phyloP scores from a whole-genome alignment of 2,113 vertebrate species.

The Odontesthes bonariensis region DNA sequence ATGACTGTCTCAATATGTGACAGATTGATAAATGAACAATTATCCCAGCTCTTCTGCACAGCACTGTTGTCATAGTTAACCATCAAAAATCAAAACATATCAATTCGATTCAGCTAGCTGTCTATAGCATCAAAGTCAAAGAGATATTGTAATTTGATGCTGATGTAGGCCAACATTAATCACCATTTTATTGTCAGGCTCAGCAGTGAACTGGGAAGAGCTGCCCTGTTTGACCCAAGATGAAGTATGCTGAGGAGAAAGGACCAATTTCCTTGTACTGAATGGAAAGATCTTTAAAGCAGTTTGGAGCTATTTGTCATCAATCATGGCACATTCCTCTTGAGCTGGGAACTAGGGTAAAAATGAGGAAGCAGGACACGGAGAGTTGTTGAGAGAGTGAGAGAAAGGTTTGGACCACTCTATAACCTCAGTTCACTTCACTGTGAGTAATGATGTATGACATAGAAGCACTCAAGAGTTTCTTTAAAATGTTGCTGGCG shows the following conservation, averaged over 20 bases:
- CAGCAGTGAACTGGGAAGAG: conserved; percentile 67
- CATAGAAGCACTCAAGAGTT: conserved; percentile 90
- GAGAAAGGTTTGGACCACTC: conserved; percentile 84
- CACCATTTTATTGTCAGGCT: conserved; percentile 78
- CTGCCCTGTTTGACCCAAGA: conserved; percentile 76
- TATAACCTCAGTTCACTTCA: conserved; percentile 89
- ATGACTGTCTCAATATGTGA: conserved; percentile 70
- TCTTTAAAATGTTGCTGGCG: conserved; percentile 81
- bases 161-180: conserved; percentile 79
- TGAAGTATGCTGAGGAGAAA: conserved; percentile 88
- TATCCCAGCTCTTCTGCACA: conserved; percentile 52
- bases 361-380: conserved; percentile 7
- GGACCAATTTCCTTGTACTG: conserved; percentile 90
- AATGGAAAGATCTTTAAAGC: conserved; percentile 95
- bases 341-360: conserved; percentile 76
- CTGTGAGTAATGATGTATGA: conserved; percentile 91
- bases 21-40: conserved; percentile 83
- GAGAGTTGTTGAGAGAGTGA: conserved; percentile 63
- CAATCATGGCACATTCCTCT: conserved; percentile 91
- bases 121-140: conserved; percentile 77
- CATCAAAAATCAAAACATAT: conserved; percentile 77
- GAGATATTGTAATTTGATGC: conserved; percentile 72
- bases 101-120: conserved; percentile 61
- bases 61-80: conserved; percentile 66
- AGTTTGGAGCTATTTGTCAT: conserved; percentile 92